Evolutionary conservation across 2,888 invertebrate genomes (phyloP), one percentile per base, ranked within the genome.

Genomic region (Nasonia oneida): DNA sequence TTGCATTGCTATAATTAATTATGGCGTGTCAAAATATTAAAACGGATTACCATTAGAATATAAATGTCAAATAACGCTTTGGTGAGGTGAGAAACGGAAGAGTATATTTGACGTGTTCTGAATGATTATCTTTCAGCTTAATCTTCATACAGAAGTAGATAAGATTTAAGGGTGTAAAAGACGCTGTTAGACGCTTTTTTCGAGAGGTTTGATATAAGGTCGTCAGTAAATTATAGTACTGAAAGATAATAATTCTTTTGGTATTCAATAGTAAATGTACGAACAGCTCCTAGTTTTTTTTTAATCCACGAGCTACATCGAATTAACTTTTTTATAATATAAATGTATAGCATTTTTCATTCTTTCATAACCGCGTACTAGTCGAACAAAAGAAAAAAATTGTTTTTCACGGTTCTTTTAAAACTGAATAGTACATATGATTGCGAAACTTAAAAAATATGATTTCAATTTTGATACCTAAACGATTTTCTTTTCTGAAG

Each of bases 81-180:
- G 33, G 33, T 12, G 53, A 53, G 23, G 73, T 33, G 75, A 33
- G 53, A 75, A 74, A 74, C 12, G 23, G 18, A 53, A 29, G 33
- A 67, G 23, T 53, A 53, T 33, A 53, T n/a, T 14, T 14, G 29
- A 53, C 29, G 33, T 4, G 29, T 75, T 33, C 14, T 50, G 33
- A 50, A 75, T 73, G 10, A 53, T 75, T 75, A 75, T 75, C 75
- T 29, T 3, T 15, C 15, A 4, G 33, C 33, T 75, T 53, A 75
- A 75, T 53, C 75, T 53, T 53, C 14, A 18, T 5, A 18, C 18
- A 15, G 15, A 23, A 29, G 33, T 15, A n/a, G 74, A 74, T 74
- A 74, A 74, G 39, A 29, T 23, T 74, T 47, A n/a, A 73, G 39
- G 42, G 15, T 74, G 10, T 14, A 75, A 50, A 18, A 14, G 23